These are phyloP conservation scores for Melopsittacus undulatus DNA, from an alignment of 2,797 vertebrate genomes.

Conservation along the genomic window DNA sequence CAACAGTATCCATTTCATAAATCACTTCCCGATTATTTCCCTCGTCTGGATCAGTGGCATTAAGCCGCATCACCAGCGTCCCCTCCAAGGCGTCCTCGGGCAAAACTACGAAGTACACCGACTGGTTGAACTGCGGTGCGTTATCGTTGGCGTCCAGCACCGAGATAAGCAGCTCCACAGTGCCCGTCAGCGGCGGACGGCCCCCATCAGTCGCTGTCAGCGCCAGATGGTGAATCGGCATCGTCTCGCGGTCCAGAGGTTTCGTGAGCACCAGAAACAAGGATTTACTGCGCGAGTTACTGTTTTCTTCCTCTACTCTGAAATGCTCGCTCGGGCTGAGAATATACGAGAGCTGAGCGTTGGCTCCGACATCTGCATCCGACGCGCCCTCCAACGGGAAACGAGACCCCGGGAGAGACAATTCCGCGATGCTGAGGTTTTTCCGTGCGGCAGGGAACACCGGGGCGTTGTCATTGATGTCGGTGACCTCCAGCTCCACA, in stretches of 20 bases:
- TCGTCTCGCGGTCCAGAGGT: background rate
- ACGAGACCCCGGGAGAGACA: too few relatives aligned
- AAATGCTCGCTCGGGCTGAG: too few relatives aligned
- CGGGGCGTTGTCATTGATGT: too few relatives aligned
- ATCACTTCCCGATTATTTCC: background rate
- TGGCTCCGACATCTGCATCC: too few relatives aligned
- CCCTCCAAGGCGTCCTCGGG: background rate
- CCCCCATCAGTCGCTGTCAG: background rate
- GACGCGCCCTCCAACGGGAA: too few relatives aligned
- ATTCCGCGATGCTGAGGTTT: too few relatives aligned
- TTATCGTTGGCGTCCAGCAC: background rate
- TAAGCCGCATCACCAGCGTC: background rate
- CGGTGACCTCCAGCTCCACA: too few relatives aligned
- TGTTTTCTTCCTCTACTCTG: background rate
- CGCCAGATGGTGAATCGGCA: background rate
- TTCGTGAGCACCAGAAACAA: background rate
- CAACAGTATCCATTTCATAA: background rate
- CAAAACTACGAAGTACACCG: background rate
- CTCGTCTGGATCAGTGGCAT: background rate
- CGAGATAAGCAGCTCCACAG: fast-evolving
- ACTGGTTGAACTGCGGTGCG: background rate
- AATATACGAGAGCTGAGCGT: too few relatives aligned
- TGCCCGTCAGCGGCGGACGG: background rate
- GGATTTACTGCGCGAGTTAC: background rate
- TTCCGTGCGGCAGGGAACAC: too few relatives aligned